phyloP scores from a whole-genome alignment of 2,888 invertebrate genomes.

The Erebia ligea region DNA sequence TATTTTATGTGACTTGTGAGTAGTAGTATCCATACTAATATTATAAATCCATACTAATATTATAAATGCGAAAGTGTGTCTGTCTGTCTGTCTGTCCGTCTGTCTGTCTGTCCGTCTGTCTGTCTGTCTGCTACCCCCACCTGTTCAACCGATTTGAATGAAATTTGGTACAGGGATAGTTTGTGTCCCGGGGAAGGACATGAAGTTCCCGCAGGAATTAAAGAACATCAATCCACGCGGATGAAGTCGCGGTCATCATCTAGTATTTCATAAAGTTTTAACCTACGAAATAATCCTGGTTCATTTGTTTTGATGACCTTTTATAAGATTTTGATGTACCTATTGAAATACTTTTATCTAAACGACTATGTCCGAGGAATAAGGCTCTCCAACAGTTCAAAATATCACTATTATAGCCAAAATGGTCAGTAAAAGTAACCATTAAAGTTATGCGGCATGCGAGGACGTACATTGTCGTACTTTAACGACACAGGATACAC shows the following conservation, averaged over 20 bases:
- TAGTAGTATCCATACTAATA: no score
- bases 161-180: no score
- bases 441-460: slow-evolving; percentile 67
- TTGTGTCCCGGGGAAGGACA: no score
- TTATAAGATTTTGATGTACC: background rate
- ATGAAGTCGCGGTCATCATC: no score
- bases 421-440: slow-evolving; percentile 71
- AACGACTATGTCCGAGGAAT: slow-evolving; percentile 55
- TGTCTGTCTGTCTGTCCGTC: no score
- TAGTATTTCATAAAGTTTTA: background rate
- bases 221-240: no score
- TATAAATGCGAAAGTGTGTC: no score
- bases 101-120: no score
- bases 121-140: no score
- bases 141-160: no score
- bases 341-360: slow-evolving; percentile 15
- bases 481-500: slow-evolving; percentile 32
- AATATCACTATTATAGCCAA: slow-evolving; percentile 57
- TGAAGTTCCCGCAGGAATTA: no score
- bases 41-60: no score
- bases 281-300: background rate
- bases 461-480: slow-evolving; percentile 59
- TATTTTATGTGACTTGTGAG: background rate
- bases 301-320: background rate
- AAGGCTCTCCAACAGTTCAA: slow-evolving; percentile 54